These are phyloP conservation scores for Synodontis membranacea DNA, from an alignment of 2,113 vertebrate species.

Conservation along the genomic window DNA sequence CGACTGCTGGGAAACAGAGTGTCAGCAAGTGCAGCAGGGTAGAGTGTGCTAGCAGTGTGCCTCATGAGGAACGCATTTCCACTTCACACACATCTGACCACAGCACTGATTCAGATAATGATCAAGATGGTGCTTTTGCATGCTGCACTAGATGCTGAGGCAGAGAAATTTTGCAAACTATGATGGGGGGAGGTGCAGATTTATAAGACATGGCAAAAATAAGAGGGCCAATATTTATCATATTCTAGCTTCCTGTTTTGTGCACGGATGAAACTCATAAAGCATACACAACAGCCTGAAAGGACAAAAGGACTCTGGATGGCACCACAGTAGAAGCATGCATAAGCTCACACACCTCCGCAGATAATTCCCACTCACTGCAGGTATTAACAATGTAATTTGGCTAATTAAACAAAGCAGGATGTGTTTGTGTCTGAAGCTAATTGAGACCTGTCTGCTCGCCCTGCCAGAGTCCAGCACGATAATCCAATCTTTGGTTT, in stretches of 20 bases:
- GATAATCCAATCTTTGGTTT: conserved; percentile 38
- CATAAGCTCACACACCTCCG: conserved; percentile 3
- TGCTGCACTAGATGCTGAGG: conserved; percentile 18
- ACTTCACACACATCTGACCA: conserved; percentile 44
- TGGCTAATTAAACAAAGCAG: conserved; percentile 42
- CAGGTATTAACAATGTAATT: conserved; percentile 45
- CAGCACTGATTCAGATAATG: conserved; percentile 21
- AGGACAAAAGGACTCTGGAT: not conserved
- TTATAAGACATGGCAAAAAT: not conserved
- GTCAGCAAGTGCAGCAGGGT: conserved; percentile 36
- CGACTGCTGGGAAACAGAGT: conserved; percentile 33
- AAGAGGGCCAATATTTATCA: conserved; percentile 17
- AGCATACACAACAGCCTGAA: not conserved
- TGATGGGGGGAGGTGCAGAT: not conserved
- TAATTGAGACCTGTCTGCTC: conserved; percentile 41
- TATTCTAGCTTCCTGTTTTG: conserved; percentile 1
- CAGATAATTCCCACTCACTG: conserved; percentile 10
- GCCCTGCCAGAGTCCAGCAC: not conserved
- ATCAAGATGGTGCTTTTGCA: conserved; percentile 13
- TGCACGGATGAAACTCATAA: not conserved
- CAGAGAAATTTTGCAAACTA: not conserved
- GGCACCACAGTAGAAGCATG: not conserved
- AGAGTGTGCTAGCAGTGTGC: conserved; percentile 51
- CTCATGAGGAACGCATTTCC: conserved; percentile 64
- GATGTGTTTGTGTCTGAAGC: conserved; percentile 39